A percentile compares a stretch with the other conserved stretches of the same genome.
Evolutionary conservation across 2,113 vertebrate genomes (phyloP).

Genomic region (Microcebus jonahi): DNA sequence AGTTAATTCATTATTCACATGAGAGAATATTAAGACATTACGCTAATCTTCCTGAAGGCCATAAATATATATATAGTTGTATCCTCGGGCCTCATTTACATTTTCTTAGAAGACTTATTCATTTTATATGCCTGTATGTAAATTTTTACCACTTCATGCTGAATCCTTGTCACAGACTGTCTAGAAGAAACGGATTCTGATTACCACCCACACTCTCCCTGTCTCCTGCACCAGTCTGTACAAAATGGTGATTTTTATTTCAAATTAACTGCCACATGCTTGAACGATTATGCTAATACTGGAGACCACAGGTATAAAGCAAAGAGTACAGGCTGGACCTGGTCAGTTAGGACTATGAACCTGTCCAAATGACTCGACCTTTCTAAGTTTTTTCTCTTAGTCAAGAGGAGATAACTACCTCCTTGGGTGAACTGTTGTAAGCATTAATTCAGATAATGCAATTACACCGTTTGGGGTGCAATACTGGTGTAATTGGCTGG

Average conservation of each 20-base stretch:
- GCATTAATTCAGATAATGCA: neutral
- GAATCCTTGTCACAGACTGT: neutral
- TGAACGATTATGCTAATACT: neutral
- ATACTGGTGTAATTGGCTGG: neutral
- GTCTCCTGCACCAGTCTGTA: neutral
- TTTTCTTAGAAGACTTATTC: constrained; percentile 58
- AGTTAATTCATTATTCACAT: constrained; percentile 57
- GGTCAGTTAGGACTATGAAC: neutral
- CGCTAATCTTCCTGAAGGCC: neutral
- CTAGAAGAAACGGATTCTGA: constrained; percentile 26
- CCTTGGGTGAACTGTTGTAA: neutral
- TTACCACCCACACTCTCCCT: neutral
- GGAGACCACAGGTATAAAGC: neutral
- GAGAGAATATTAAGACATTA: constrained; percentile 38
- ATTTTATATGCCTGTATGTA: constrained; percentile 21
- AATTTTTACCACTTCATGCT: neutral
- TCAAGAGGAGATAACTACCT: neutral
- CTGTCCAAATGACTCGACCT: neutral
- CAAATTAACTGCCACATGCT: neutral
- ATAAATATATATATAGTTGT: neutral
- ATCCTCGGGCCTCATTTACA: constrained; percentile 37
- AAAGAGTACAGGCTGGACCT: neutral
- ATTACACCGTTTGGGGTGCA: neutral
- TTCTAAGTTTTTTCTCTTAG: neutral
- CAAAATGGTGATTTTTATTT: constrained; percentile 29